Evolutionary conservation across 2,797 vertebrate genomes (phyloP).

Genomic region (Danio albolineatus): DNA sequence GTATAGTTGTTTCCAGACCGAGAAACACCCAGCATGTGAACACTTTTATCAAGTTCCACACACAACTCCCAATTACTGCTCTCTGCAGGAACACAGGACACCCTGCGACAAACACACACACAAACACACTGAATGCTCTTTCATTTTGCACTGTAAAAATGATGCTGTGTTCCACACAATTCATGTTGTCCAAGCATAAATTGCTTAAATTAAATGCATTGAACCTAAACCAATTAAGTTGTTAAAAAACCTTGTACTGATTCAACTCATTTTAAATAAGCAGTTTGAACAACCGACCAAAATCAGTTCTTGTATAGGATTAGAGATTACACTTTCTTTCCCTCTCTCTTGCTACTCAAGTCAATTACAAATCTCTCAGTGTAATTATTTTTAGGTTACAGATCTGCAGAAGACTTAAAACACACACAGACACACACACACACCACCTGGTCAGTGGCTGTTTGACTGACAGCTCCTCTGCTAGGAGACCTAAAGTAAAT

Average conservation of each 20-base stretch:
- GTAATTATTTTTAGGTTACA: background rate
- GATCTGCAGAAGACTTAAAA: constrained; percentile 36
- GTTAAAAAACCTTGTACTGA: too few species aligned
- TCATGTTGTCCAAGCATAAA: too few species aligned
- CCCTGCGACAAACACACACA: constrained; percentile 63
- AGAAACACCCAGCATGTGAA: constrained; percentile 63
- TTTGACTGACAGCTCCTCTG: constrained; percentile 59
- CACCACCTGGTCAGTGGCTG: constrained; percentile 10
- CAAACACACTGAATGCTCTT: constrained; percentile 30
- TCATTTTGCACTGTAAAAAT: background rate
- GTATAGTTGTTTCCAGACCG: constrained; percentile 69
- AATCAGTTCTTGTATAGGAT: too few species aligned
- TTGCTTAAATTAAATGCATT: too few species aligned
- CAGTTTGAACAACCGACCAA: too few species aligned
- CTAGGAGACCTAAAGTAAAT: constrained; percentile 60
- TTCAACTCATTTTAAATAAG: too few species aligned
- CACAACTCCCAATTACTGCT: constrained; percentile 71
- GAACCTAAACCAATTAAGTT: too few species aligned
- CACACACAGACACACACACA: constrained; percentile 16
- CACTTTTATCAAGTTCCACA: constrained; percentile 68
- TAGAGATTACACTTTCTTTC: background rate
- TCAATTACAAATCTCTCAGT: background rate
- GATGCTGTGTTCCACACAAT: too few species aligned
- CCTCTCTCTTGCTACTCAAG: background rate
- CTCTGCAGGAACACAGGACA: constrained; percentile 59